phyloP scores from a whole-genome alignment of 2,113 vertebrate species.

The Lontra canadensis region DNA sequence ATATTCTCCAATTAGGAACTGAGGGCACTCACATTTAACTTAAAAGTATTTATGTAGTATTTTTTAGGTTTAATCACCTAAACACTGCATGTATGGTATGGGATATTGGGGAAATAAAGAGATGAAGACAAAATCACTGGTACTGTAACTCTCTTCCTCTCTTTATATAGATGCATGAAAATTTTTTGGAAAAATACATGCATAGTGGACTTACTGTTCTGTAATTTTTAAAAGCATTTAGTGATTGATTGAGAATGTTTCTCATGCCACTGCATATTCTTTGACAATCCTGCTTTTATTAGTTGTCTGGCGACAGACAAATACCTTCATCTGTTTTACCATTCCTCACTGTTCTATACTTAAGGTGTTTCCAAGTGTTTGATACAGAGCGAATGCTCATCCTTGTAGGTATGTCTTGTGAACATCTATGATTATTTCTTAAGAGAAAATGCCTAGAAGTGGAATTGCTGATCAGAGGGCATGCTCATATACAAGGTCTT shows the following conservation, averaged over 20 bases:
- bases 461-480: not conserved
- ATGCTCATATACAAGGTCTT: not conserved
- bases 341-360: not conserved
- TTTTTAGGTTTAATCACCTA: slow-evolving; percentile 2
- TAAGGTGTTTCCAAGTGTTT: not conserved
- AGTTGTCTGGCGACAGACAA: not conserved
- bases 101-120: not conserved
- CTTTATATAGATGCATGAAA: not conserved
- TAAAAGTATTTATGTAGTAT: not conserved
- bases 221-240: not conserved
- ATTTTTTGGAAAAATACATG: not conserved
- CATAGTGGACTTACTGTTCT: not conserved
- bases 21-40: not conserved
- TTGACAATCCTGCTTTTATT: not conserved
- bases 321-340: not conserved
- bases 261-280: not conserved
- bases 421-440: not conserved
- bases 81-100: not conserved
- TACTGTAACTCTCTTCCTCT: not conserved
- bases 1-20: not conserved
- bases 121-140: not conserved
- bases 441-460: not conserved
- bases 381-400: not conserved
- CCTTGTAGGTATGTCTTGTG: not conserved
- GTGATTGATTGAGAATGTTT: not conserved